These are phyloP conservation scores for Piprites chloris DNA, from an alignment of 2,113 vertebrate species.

Conservation along the genomic window DNA sequence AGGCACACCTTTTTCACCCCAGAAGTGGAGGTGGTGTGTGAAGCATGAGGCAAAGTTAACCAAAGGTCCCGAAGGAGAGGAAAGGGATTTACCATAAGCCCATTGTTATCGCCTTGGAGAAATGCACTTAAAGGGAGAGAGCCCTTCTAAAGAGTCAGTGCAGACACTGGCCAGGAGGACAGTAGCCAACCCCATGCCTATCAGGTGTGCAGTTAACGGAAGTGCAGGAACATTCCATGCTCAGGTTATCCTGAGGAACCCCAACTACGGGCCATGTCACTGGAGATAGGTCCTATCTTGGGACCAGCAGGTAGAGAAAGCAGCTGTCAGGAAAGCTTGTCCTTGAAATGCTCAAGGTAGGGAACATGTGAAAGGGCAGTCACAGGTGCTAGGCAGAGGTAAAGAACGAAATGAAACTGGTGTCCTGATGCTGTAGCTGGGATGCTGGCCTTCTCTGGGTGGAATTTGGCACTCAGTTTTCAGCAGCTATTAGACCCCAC, in stretches of 20 bases:
- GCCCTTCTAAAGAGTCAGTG: fast-evolving
- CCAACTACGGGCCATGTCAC: fast-evolving
- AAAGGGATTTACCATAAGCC: neutral
- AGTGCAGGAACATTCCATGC: neutral
- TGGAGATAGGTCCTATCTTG: neutral
- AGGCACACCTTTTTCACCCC: neutral
- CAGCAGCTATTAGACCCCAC: neutral
- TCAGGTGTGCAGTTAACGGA: fast-evolving
- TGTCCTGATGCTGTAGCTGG: neutral
- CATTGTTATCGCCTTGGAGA: fast-evolving
- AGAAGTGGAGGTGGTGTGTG: neutral
- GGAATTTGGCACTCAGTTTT: neutral
- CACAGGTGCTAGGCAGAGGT: neutral
- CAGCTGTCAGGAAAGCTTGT: neutral
- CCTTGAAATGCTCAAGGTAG: neutral
- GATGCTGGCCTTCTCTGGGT: neutral
- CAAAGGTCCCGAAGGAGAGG: neutral
- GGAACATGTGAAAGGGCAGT: neutral
- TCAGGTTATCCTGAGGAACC: neutral
- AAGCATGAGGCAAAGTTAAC: neutral
- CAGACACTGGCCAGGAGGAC: neutral
- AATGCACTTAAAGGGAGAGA: neutral
- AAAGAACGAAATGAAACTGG: neutral
- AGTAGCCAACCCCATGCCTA: fast-evolving
- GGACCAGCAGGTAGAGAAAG: neutral